Percentiles rank a stretch among this genome's conserved stretches.
phyloP scores from a whole-genome alignment of 2,113 vertebrate species.

The Seriola quinqueradiata region DNA sequence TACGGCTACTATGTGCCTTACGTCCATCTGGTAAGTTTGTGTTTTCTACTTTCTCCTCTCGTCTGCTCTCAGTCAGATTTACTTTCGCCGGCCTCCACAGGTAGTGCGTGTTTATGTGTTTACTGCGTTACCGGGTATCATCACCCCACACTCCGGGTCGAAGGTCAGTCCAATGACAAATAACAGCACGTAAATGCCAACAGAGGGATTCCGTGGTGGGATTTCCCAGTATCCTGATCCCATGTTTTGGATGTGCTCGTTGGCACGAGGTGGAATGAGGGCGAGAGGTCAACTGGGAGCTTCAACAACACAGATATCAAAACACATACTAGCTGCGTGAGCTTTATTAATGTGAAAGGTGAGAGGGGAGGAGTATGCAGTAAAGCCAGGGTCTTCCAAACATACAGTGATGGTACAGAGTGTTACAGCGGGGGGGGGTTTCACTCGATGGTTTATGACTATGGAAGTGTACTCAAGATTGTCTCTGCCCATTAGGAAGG shows the following conservation, averaged over 20 bases:
- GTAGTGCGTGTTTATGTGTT: not conserved
- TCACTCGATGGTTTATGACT: conserved; percentile 2
- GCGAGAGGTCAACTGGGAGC: conserved; percentile 27
- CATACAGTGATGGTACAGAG: not conserved
- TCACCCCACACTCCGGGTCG: not conserved
- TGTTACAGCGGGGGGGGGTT: not conserved
- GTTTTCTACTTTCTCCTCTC: not conserved
- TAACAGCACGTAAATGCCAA: conserved; percentile 20
- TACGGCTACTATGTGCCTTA: conserved; percentile 99
- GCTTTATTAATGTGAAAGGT: conserved; percentile 29
- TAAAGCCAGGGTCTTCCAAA: not conserved
- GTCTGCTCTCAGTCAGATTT: not conserved
- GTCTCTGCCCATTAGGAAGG: not conserved
- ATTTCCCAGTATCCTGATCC: conserved; percentile 42
- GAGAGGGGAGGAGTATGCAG: conserved; percentile 2
- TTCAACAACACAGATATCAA: conserved; percentile 56
- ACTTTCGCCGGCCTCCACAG: not conserved
- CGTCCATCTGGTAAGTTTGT: conserved; percentile 93
- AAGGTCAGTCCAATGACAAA: conserved; percentile 31
- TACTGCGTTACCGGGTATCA: not conserved
- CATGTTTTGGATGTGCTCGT: conserved; percentile 40
- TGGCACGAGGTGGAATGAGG: conserved; percentile 4
- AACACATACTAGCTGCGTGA: conserved; percentile 27
- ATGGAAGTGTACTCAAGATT: not conserved
- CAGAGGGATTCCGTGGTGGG: conserved; percentile 32